Evolutionary conservation across 2,113 vertebrate species (phyloP), one percentile per base, ranked within the genome.

Genomic region (Bufo gargarizans): DNA sequence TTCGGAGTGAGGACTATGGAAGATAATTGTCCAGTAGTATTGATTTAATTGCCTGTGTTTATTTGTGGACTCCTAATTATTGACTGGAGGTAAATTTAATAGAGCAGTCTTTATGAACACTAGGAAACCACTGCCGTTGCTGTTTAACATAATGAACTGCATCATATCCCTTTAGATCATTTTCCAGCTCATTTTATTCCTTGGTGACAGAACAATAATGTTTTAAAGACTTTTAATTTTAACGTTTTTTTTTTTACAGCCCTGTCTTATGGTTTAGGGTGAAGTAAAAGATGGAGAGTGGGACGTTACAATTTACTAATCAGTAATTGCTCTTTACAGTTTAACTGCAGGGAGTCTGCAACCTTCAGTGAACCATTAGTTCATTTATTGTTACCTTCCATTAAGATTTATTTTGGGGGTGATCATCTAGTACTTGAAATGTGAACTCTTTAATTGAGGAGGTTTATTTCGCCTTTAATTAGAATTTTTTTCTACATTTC

Each of bases 1-100:
- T 95, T 95, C 94, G 96, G 96, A 96, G 96, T 96, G 93, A 93
- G 93, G 94, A 95, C 94, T 95, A 94, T 91, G 90, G 92, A 94
- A 93, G 91, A 90, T 95, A 95, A 95, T 95, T 94, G 95, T 95
- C 94, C 92, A 95, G 96, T 95, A 96, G 96, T 97, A 98, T 97
- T 96, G 97, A 97, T 98, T 97, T 99, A 98, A 99, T 98, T 98
- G 97, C 97, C 93, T 95, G 94, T 95, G 96, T 98, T 98, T 99
- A 99, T 99, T 98, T 99, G 97, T 97, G 95, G 96, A 96, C 95
- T 96, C 96, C 97, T 98, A 97, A 99, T 99, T 98, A 99, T 98
- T 97, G 97, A 98, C 97, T 97, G 96, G 97, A 99, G 97, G 97
- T 97, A 97, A 97, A 96, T 97, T 97, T 97, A 98, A 98, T 97